These are phyloP conservation scores for Agrotis ipsilon DNA, from an alignment of 2,888 invertebrate genomes.

Conservation along the genomic window DNA sequence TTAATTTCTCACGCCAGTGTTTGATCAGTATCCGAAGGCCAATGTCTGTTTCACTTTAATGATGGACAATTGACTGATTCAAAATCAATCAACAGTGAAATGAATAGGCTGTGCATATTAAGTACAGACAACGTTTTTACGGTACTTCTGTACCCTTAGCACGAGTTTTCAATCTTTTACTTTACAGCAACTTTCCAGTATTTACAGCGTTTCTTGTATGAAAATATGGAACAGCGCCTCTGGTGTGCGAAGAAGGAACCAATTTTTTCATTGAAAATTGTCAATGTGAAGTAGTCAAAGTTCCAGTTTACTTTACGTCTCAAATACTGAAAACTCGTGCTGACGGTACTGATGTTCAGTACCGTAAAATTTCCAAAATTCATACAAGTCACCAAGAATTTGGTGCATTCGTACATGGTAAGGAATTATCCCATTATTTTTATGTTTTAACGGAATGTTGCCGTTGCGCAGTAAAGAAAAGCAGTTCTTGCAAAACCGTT, in stretches of 20 bases:
- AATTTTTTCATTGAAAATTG: no score
- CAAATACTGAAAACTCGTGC: no score
- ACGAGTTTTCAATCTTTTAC: no score
- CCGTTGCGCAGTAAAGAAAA: conserved; percentile 69
- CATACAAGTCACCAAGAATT: conserved; percentile 7
- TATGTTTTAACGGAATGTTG: conserved; percentile 68
- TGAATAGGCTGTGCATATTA: conserved; percentile 36
- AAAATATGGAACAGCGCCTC: no score
- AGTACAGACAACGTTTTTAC: not conserved
- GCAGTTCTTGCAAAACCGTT: conserved; percentile 77
- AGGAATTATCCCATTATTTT: conserved; percentile 63
- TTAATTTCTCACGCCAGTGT: conserved; percentile 73
- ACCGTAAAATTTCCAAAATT: conserved; percentile 6
- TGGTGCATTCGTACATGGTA: conserved; percentile 10
- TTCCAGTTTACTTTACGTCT: no score
- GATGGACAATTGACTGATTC: conserved; percentile 55
- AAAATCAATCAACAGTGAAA: conserved; percentile 66
- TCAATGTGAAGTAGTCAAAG: no score
- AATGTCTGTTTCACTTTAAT: conserved; percentile 71
- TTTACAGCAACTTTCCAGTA: no score
- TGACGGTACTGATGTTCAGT: not conserved
- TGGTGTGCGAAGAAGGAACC: no score
- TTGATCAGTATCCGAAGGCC: conserved; percentile 71
- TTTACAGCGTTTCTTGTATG: no score
- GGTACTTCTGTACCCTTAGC: no score